These are phyloP conservation scores for Papilio xuthus DNA, from an alignment of 1,140 invertebrate genomes.

Conservation along the genomic window DNA sequence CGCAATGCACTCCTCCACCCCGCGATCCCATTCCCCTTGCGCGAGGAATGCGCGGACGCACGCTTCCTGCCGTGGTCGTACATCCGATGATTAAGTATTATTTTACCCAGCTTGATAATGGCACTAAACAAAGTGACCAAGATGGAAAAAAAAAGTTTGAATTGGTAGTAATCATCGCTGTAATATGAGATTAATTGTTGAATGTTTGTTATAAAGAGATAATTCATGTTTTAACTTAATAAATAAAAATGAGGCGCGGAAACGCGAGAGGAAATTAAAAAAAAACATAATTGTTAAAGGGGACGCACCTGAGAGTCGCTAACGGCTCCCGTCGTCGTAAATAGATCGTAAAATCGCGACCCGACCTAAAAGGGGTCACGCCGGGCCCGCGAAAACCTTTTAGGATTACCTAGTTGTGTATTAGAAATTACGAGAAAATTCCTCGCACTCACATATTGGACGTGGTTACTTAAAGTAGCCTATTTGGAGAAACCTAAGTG, in stretches of 20 bases:
- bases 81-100: slow-evolving; percentile 8
- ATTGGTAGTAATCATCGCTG: too few species aligned
- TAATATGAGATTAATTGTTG: too few species aligned
- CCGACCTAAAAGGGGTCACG: slow-evolving; percentile 30
- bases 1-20: neutral
- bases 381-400: slow-evolving; percentile 20
- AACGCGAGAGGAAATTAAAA: slow-evolving; percentile 18
- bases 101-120: neutral
- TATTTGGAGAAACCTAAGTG: neutral
- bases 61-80: slow-evolving; percentile 8
- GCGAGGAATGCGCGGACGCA: slow-evolving; percentile 28
- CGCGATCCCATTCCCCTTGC: neutral
- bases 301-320: slow-evolving; percentile 32
- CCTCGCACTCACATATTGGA: neutral
- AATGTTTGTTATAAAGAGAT: neutral
- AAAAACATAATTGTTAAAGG: slow-evolving; percentile 20
- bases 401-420: slow-evolving; percentile 29
- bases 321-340: slow-evolving; percentile 33
- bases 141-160: too few species aligned
- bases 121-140: neutral
- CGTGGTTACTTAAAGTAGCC: neutral
- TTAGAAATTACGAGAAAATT: slow-evolving; percentile 23
- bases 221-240: neutral
- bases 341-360: slow-evolving; percentile 33
- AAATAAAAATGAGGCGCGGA: neutral